phyloP scores from a whole-genome alignment of 2,113 vertebrate genomes.

The Mesitornis unicolor region DNA sequence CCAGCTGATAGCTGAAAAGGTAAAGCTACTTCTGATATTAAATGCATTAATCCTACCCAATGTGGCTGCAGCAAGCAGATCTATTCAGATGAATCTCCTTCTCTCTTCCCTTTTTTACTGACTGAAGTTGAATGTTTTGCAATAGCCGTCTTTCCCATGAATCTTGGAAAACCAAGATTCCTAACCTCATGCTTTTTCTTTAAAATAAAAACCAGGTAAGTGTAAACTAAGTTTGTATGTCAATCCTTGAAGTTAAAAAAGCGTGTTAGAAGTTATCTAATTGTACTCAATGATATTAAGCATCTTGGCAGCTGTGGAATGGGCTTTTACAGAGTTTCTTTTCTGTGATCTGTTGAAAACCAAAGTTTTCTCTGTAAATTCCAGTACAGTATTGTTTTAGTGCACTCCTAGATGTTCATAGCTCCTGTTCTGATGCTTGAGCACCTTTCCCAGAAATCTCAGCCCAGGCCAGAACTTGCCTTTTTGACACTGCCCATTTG shows the following conservation, averaged over 20 bases:
- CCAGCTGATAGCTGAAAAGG: neutral
- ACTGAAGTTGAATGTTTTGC: neutral
- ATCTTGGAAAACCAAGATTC: neutral
- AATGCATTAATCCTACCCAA: constrained; percentile 14
- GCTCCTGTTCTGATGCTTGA: neutral
- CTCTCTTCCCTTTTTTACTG: neutral
- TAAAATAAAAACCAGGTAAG: neutral
- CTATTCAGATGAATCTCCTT: neutral
- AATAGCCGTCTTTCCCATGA: neutral
- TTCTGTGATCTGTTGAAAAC: neutral
- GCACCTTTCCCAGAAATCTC: neutral
- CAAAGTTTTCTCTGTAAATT: neutral
- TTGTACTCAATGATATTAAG: neutral
- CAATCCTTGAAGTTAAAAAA: neutral
- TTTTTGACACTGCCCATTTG: neutral
- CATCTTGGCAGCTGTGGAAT: neutral
- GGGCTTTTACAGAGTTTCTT: neutral
- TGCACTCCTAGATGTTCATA: neutral
- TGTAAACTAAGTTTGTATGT: neutral
- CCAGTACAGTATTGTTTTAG: neutral
- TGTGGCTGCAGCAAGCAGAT: neutral
- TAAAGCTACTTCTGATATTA: constrained; percentile 34
- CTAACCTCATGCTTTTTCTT: neutral
- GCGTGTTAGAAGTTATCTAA: neutral
- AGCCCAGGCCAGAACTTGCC: neutral